These are phyloP conservation scores for Psococerastis gibbosa DNA, from an alignment of 2,888 invertebrate genomes.

Conservation along the genomic window DNA sequence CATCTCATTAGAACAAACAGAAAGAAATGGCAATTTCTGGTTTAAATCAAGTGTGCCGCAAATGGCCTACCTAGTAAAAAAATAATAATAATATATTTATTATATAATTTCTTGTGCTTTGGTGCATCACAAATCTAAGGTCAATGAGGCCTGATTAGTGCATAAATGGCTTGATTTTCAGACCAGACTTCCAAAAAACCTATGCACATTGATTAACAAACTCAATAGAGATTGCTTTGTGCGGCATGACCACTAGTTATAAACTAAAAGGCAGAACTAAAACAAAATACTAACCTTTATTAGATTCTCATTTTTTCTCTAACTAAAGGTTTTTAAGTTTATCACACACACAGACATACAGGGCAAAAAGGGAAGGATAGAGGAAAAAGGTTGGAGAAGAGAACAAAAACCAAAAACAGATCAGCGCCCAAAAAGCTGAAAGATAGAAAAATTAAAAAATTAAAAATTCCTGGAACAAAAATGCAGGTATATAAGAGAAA, in stretches of 20 bases:
- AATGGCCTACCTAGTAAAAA: too few species aligned
- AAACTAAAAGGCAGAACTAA: too few species aligned
- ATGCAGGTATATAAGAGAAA: slow-evolving; percentile 20
- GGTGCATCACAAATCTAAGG: background rate
- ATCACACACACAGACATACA: slow-evolving; percentile 9
- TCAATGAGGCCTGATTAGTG: background rate
- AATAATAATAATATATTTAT: too few species aligned
- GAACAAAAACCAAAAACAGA: slow-evolving; percentile 17
- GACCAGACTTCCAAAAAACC: too few species aligned
- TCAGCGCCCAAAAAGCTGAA: slow-evolving; percentile 16
- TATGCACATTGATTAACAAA: too few species aligned
- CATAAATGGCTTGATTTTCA: too few species aligned
- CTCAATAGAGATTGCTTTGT: too few species aligned
- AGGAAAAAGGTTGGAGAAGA: slow-evolving; percentile 5
- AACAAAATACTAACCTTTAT: too few species aligned
- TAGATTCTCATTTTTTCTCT: too few species aligned
- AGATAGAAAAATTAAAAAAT: slow-evolving; percentile 23
- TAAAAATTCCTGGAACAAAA: slow-evolving; percentile 22
- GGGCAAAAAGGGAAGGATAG: slow-evolving; percentile 1
- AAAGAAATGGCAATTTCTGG: background rate
- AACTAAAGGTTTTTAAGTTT: too few species aligned
- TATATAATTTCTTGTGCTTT: background rate
- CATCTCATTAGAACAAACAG: too few species aligned
- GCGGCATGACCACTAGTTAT: too few species aligned
- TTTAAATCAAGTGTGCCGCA: background rate